These are phyloP conservation scores for Sturnus vulgaris DNA, from an alignment of 2,113 vertebrate species.

Conservation along the genomic window DNA sequence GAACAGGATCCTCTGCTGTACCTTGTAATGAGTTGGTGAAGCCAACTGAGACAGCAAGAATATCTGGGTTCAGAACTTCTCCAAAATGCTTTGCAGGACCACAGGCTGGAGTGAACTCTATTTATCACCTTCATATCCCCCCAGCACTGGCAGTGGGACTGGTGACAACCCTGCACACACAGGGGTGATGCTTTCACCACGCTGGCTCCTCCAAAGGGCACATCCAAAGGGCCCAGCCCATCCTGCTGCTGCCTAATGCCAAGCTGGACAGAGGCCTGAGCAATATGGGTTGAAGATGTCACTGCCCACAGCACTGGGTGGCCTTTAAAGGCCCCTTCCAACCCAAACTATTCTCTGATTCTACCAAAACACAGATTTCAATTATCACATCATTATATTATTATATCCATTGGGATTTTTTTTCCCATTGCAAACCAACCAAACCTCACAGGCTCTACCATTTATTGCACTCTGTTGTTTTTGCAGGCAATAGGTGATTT, in stretches of 20 bases:
- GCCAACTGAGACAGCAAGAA: background rate
- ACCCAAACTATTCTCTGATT: background rate
- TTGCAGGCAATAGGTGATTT: constrained; percentile 17
- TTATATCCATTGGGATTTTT: background rate
- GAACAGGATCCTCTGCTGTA: background rate
- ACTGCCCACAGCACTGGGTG: background rate
- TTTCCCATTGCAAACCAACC: background rate
- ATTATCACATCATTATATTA: background rate
- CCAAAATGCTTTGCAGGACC: background rate
- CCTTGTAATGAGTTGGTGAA: background rate
- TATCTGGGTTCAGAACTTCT: background rate
- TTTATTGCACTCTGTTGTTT: background rate
- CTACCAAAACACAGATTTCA: background rate
- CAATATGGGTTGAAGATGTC: background rate
- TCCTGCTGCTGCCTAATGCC: background rate
- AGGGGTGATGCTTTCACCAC: background rate
- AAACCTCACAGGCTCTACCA: background rate
- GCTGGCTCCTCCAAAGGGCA: background rate
- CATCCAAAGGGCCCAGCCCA: background rate
- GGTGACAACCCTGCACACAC: background rate
- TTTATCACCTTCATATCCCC: background rate
- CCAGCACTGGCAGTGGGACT: background rate
- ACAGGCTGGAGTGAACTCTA: background rate
- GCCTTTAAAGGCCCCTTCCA: background rate
- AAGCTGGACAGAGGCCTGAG: background rate